phyloP scores from a whole-genome alignment of 1,140 invertebrate species.

The Centruroides vittatus region DNA sequence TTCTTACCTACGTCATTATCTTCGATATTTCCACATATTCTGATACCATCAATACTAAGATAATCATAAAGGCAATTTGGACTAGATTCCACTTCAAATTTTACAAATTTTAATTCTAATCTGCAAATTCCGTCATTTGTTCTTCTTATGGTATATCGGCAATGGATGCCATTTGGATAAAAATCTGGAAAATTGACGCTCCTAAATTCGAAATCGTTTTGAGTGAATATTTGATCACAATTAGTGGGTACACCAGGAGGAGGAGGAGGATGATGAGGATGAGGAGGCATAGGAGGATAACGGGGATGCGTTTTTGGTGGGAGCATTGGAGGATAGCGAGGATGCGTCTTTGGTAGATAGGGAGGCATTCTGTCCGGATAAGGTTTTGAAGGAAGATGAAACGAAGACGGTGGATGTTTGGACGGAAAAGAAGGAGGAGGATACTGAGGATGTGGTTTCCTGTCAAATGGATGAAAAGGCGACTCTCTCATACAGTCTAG shows the following conservation, averaged over 20 bases:
- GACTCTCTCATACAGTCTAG: conserved; percentile 14
- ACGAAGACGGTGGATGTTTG: no score
- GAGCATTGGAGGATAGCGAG: no score
- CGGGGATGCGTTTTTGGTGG: no score
- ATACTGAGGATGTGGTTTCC: not conserved
- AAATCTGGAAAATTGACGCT: conserved; percentile 15
- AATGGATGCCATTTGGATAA: conserved; percentile 14
- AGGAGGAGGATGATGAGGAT: not conserved
- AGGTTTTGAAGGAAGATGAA: no score
- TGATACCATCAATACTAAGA: conserved; percentile 10
- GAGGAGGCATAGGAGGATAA: not conserved
- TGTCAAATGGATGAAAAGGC: not conserved
- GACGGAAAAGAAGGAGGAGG: not conserved
- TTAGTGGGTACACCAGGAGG: not conserved
- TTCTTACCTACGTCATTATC: conserved; percentile 14
- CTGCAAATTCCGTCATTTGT: conserved; percentile 9
- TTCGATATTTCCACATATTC: conserved; percentile 12
- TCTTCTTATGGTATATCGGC: conserved; percentile 14
- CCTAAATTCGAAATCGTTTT: conserved; percentile 8
- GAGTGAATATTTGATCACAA: conserved; percentile 12
- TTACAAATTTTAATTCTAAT: conserved; percentile 12
- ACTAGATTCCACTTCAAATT: conserved; percentile 13
- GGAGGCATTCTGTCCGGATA: no score
- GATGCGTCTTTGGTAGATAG: no score
- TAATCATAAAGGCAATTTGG: conserved; percentile 16